A percentile compares a stretch with the other conserved stretches of the same genome.
These are phyloP conservation scores for Oscheius sp. DNA, from an alignment of 2,888 invertebrate genomes.

Conservation along the genomic window DNA sequence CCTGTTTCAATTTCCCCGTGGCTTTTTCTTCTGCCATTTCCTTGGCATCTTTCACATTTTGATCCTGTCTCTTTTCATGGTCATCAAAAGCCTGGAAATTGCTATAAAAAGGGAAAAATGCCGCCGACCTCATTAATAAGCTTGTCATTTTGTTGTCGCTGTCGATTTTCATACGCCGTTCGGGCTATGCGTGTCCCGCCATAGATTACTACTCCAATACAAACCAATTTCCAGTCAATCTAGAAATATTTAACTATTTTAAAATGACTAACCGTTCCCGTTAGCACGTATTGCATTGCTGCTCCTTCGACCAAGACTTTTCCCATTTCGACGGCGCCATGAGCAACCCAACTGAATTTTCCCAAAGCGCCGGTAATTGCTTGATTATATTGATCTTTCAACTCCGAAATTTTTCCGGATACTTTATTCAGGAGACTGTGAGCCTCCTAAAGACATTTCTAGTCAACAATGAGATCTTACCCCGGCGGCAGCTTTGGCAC, in stretches of 20 bases:
- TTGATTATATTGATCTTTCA: neutral
- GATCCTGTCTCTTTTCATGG: constrained; percentile 15
- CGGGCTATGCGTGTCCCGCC: constrained; percentile 10
- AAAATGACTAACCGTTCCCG: neutral
- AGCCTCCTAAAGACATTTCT: neutral
- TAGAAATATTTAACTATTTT: neutral
- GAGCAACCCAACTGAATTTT: neutral
- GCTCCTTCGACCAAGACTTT: constrained; percentile 11
- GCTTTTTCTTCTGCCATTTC: neutral
- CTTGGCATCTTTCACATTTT: constrained; percentile 7
- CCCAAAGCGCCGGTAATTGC: neutral
- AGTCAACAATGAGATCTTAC: neutral
- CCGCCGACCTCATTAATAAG: constrained; percentile 11
- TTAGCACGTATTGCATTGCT: neutral
- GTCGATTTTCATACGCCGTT: constrained; percentile 6
- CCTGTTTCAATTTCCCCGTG: neutral
- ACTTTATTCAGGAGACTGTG: neutral
- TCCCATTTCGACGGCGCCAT: constrained; percentile 1
- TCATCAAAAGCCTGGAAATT: constrained; percentile 19
- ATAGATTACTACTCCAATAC: constrained; percentile 8
- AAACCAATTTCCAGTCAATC: constrained; percentile 1
- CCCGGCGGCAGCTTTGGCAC: neutral
- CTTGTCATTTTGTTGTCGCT: constrained; percentile 5
- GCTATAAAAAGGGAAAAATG: neutral
- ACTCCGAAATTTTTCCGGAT: neutral